Percentiles rank a stretch among this genome's conserved stretches.
phyloP scores from a whole-genome alignment of 2,113 vertebrate species.

The Hemichromis elongatus region DNA sequence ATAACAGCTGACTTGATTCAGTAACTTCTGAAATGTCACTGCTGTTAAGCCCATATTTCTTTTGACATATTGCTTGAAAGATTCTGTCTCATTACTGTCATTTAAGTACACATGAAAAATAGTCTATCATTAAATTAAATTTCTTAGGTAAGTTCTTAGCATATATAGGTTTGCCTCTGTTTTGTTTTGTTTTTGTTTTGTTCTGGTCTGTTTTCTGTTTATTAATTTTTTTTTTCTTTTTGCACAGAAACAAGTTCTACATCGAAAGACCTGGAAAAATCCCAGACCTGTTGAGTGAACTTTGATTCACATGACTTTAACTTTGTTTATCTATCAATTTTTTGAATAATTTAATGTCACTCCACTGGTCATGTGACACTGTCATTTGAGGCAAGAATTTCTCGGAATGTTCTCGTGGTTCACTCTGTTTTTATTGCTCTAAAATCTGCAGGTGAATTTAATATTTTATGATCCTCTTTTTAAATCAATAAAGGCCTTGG shows the following conservation, averaged over 20 bases:
- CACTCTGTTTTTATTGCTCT: neutral
- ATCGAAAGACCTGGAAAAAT: neutral
- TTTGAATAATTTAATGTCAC: neutral
- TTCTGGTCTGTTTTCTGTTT: neutral
- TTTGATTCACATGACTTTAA: neutral
- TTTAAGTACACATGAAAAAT: neutral
- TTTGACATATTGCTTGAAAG: neutral
- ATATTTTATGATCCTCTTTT: neutral
- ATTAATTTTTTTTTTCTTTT: neutral
- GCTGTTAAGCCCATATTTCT: neutral
- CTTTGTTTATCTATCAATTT: neutral
- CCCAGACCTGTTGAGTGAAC: neutral
- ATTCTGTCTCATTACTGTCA: neutral
- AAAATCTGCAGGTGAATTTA: neutral
- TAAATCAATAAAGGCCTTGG: constrained; percentile 24
- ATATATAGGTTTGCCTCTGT: neutral
- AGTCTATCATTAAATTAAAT: neutral
- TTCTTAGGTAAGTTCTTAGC: neutral
- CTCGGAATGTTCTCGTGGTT: neutral
- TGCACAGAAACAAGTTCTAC: neutral
- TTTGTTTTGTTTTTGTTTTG: neutral
- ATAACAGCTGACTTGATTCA: neutral
- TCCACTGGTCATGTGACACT: neutral
- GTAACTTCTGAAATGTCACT: neutral
- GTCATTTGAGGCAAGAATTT: neutral